Evolutionary conservation across 2,113 vertebrate genomes (phyloP).

Genomic region (Carlito syrichta): DNA sequence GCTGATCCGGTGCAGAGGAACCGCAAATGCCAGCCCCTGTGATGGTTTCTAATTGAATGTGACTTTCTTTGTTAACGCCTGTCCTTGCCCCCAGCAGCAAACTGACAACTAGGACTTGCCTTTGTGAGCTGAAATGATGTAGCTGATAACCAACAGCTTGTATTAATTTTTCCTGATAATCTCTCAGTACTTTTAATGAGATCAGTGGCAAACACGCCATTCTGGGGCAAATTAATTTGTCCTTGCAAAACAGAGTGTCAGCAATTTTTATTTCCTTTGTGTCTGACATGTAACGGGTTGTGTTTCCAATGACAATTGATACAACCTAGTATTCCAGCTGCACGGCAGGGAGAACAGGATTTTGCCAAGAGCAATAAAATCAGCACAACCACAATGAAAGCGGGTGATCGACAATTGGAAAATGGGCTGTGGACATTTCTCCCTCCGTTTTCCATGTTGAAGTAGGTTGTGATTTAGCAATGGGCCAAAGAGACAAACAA

Average conservation of each 20-base stretch:
- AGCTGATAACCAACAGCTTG: constrained; percentile 59
- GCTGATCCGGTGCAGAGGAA: not conserved
- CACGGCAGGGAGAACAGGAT: constrained; percentile 30
- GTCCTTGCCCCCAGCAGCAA: constrained; percentile 71
- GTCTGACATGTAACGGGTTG: constrained; percentile 47
- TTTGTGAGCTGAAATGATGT: constrained; percentile 25
- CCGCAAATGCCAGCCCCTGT: not conserved
- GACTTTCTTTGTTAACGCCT: constrained; percentile 61
- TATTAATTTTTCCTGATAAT: constrained; percentile 73
- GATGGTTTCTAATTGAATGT: constrained; percentile 68
- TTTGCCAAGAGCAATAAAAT: constrained; percentile 65
- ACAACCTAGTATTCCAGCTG: constrained; percentile 28
- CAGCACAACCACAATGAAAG: constrained; percentile 28
- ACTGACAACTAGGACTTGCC: constrained; percentile 54
- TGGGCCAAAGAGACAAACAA: not conserved
- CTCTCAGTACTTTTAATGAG: constrained; percentile 66
- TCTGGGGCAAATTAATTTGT: constrained; percentile 76
- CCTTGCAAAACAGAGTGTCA: constrained; percentile 73
- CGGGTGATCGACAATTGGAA: constrained; percentile 34
- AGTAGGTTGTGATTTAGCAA: constrained; percentile 12
- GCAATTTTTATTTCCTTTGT: constrained; percentile 70
- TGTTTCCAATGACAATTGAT: constrained; percentile 65
- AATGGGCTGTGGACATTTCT: not conserved
- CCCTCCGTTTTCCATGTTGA: not conserved
- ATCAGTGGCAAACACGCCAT: constrained; percentile 38